Evolutionary conservation across 2,797 vertebrate genomes (phyloP).

Genomic region (Pangasius macronema): DNA sequence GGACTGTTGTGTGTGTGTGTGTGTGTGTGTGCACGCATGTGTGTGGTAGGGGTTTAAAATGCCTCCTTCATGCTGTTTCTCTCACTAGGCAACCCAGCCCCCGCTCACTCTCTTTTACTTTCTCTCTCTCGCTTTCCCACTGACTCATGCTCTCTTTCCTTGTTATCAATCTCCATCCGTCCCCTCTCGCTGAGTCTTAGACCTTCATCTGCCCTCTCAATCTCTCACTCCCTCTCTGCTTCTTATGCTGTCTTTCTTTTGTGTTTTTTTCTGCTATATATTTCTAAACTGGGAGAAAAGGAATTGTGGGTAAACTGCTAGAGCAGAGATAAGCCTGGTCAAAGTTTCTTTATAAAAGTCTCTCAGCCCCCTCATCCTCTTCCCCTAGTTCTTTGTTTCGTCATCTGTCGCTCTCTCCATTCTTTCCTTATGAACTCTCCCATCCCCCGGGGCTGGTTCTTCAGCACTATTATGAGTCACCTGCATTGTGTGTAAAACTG

Average conservation of each 20-base stretch:
- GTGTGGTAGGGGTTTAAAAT: slow-evolving; percentile 68
- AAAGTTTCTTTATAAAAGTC: slow-evolving; percentile 62
- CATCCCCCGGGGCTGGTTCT: slow-evolving; percentile 51
- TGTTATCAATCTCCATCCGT: slow-evolving; percentile 55
- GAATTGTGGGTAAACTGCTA: slow-evolving; percentile 52
- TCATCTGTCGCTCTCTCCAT: slow-evolving; percentile 76
- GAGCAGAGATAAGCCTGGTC: slow-evolving; percentile 63
- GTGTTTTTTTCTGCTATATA: slow-evolving; percentile 26
- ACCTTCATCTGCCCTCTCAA: slow-evolving; percentile 52
- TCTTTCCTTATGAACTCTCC: slow-evolving; percentile 61
- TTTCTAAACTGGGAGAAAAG: slow-evolving; percentile 34
- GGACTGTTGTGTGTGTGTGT: slow-evolving; percentile 51
- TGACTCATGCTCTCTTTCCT: slow-evolving; percentile 62
- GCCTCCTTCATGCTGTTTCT: slow-evolving; percentile 71
- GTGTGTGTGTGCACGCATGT: slow-evolving; percentile 24
- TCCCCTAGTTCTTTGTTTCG: slow-evolving; percentile 75
- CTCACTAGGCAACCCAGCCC: slow-evolving; percentile 73
- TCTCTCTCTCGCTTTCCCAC: slow-evolving; percentile 67
- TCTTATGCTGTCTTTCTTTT: slow-evolving; percentile 60
- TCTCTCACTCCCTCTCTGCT: slow-evolving; percentile 57
- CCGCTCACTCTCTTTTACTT: slow-evolving; percentile 58
- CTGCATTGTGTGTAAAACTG: slow-evolving; percentile 74
- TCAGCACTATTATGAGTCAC: slow-evolving; percentile 68
- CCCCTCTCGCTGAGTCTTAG: slow-evolving; percentile 39
- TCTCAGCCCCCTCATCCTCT: slow-evolving; percentile 41